Percentiles rank a stretch among this genome's conserved stretches.
Evolutionary conservation across 2,888 invertebrate genomes (phyloP).

Genomic region (Mimas tiliae): DNA sequence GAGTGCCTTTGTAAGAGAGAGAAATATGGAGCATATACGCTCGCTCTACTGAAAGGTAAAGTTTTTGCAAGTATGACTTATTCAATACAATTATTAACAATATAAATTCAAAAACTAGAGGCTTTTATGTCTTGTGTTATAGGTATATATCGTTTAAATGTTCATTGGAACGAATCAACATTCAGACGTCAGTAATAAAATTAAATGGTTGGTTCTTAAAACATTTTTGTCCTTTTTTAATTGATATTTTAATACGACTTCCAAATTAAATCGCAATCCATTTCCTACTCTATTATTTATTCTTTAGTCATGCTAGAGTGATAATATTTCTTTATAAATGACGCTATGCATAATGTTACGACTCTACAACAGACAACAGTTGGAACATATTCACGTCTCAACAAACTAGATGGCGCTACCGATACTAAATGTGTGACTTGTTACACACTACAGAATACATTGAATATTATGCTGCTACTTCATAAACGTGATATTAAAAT

Average conservation of each 20-base stretch:
- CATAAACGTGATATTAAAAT: too few species aligned
- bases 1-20: neutral
- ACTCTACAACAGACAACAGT: too few species aligned
- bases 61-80: too few species aligned
- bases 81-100: neutral
- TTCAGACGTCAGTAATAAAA: constrained; percentile 1
- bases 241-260: neutral
- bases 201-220: neutral
- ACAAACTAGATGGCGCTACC: constrained; percentile 9
- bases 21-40: neutral
- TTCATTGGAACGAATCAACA: neutral
- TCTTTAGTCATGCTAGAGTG: too few species aligned
- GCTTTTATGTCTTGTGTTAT: too few species aligned
- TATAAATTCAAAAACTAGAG: neutral
- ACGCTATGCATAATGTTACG: too few species aligned
- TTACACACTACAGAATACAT: neutral
- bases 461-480: neutral
- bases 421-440: neutral
- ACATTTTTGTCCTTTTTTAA: neutral
- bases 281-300: constrained; percentile 1
- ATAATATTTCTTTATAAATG: too few species aligned
- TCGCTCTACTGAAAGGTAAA: neutral
- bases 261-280: too few species aligned
- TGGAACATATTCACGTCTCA: neutral
- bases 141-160: too few species aligned